Evolutionary conservation across 2,113 vertebrate genomes (phyloP).

Genomic region (Tachysurus vachellii): DNA sequence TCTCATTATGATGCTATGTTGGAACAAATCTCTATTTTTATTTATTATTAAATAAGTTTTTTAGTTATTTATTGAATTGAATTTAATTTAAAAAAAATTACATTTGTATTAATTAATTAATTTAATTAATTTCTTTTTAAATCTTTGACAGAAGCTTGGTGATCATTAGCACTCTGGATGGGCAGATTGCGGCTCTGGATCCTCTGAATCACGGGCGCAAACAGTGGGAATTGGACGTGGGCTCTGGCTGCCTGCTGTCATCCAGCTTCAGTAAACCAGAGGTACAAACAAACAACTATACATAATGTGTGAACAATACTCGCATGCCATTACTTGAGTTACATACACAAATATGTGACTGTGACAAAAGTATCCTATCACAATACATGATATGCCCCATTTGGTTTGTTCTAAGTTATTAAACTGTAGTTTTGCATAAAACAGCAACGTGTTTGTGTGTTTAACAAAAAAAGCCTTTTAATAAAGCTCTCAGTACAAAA

Average conservation of each 20-base stretch:
- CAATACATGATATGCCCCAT: background rate
- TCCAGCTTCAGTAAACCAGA: constrained; percentile 97
- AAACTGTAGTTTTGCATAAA: background rate
- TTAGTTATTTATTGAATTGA: background rate
- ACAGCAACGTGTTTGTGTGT: background rate
- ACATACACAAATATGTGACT: background rate
- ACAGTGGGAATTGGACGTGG: constrained; percentile 97
- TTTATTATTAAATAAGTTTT: background rate
- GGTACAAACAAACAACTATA: constrained; percentile 68
- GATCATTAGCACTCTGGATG: constrained; percentile 96
- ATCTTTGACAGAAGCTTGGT: constrained; percentile 81
- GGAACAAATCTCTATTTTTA: background rate
- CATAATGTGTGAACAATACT: background rate
- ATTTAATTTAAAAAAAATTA: background rate
- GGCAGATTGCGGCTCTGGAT: constrained; percentile 91
- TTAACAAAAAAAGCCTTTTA: background rate
- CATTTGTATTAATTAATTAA: background rate
- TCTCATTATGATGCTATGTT: background rate
- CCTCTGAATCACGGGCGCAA: constrained; percentile 90
- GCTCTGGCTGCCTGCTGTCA: constrained; percentile 91
- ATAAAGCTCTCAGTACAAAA: background rate
- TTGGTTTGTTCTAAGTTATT: background rate
- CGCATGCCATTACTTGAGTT: background rate
- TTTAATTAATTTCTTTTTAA: background rate
- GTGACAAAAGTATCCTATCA: background rate